Evolutionary conservation across 2,888 invertebrate species (phyloP), one percentile per base, ranked within the genome.

Genomic region (Drosophila niveifrons): DNA sequence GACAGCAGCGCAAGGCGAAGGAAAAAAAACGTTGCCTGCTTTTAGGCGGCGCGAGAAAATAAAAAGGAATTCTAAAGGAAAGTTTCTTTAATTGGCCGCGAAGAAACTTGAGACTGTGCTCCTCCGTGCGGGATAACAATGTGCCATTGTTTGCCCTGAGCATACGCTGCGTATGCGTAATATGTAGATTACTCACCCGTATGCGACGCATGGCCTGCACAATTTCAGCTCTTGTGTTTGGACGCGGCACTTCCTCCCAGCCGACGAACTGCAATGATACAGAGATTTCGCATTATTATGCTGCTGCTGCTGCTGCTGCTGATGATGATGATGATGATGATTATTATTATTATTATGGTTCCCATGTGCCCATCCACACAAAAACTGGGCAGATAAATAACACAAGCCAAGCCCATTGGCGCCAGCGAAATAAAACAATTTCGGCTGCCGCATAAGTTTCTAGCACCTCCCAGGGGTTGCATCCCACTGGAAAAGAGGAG

Each of bases 131-230:
- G 75, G 71, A n/a, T 10, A 31, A 9, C 51, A 51, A 51, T 23
- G 18, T 51, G 36, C 3, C 41, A 53, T 56, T 73, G 55, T 39
- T 18, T 15, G 34, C 23, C 23, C 23, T 4, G 23, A 3, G 17
- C 39, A 29, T 11, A 48, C 41, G 47, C 34, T 36, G 58, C 48
- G 59, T 61, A 47, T 57, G 53, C 52, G 52, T 75, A 53, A 66
- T 70, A 57, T 41, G 23, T 4, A 41, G 39, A 41, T 41, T 41
- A 94, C 96, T 97, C 93, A 99, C 99, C 92, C 99, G 95, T 92
- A 99, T 99, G 90, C 98, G 95, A 73, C 99, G 96, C 99, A 99
- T 99, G 75, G 99, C 99, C 74, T 99, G 98, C 67, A 99, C 99
- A 92, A 99, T 99, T 94, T 99, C 99, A 81, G 99, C 97, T 86